Evolutionary conservation across 1,140 invertebrate genomes (phyloP).

Genomic region (Saccostrea glomerata): DNA sequence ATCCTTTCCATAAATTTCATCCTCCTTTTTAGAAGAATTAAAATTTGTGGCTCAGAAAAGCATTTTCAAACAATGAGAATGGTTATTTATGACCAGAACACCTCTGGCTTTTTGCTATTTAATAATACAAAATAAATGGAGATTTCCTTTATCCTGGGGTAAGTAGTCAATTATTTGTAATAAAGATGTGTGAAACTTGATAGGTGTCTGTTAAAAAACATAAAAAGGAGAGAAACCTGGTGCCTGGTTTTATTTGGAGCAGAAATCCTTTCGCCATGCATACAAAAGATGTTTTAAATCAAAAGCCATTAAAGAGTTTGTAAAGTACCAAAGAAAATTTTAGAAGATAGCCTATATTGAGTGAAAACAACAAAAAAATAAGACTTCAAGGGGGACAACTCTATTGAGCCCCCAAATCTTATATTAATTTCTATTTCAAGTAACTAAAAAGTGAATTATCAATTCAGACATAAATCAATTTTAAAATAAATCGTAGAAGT

Average conservation of each 20-base stretch:
- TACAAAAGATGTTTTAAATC: conserved; percentile 1
- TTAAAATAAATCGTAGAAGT: no score
- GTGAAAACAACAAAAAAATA: neutral
- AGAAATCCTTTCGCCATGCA: neutral
- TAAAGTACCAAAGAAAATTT: neutral
- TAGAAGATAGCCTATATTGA: no score
- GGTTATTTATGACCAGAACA: conserved; percentile 11
- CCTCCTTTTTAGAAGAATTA: conserved; percentile 8
- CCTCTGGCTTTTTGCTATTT: neutral
- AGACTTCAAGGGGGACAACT: conserved; percentile 7
- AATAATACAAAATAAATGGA: conserved; percentile 10
- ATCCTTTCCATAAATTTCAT: neutral
- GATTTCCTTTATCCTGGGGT: neutral
- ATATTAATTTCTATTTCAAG: neutral
- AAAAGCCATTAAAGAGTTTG: neutral
- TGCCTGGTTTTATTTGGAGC: neutral
- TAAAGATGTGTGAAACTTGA: conserved; percentile 32
- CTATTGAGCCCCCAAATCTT: neutral
- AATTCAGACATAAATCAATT: neutral
- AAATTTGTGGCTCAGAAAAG: neutral
- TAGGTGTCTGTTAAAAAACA: conserved; percentile 28
- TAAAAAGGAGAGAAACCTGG: neutral
- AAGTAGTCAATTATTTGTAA: conserved; percentile 37
- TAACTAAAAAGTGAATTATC: no score
- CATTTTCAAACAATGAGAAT: conserved; percentile 1